phyloP scores from a whole-genome alignment of 2,888 invertebrate genomes.

The Prosapia bicincta region DNA sequence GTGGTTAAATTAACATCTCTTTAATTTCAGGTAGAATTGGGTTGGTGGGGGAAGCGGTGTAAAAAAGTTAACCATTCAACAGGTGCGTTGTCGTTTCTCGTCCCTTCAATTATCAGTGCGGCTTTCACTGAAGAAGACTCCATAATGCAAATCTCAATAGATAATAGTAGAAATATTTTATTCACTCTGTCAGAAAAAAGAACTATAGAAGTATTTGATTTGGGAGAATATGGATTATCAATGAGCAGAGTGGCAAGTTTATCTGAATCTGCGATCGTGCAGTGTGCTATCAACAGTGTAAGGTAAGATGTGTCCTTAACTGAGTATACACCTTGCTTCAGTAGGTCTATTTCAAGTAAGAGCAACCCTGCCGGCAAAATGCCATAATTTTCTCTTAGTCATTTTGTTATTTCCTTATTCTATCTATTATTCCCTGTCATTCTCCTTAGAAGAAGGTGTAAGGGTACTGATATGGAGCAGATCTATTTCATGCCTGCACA shows the following conservation, averaged over 20 bases:
- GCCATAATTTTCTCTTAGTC: no score
- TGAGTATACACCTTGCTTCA: no score
- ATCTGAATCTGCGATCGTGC: constrained; percentile 69
- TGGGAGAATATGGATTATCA: constrained; percentile 72
- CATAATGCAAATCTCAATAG: constrained; percentile 75
- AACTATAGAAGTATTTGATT: constrained; percentile 82
- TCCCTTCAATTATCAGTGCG: constrained; percentile 85
- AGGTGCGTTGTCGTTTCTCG: constrained; percentile 77
- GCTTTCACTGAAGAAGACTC: constrained; percentile 86
- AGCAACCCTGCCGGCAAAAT: no score
- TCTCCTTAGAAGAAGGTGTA: no score
- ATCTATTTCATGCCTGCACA: no score
- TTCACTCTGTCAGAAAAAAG: constrained; percentile 90
- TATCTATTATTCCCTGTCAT: no score
- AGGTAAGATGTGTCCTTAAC: no score
- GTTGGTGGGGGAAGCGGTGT: constrained; percentile 94
- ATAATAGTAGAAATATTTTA: constrained; percentile 82
- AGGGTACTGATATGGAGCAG: no score
- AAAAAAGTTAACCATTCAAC: constrained; percentile 94
- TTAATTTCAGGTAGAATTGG: constrained; percentile 63
- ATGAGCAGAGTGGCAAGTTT: constrained; percentile 70
- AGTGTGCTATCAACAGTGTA: constrained; percentile 73
- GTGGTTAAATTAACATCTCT: no score
- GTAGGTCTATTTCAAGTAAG: no score
- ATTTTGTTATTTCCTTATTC: no score